Evolutionary conservation across 2,113 vertebrate genomes (phyloP).

Genomic region (Empidonax traillii): DNA sequence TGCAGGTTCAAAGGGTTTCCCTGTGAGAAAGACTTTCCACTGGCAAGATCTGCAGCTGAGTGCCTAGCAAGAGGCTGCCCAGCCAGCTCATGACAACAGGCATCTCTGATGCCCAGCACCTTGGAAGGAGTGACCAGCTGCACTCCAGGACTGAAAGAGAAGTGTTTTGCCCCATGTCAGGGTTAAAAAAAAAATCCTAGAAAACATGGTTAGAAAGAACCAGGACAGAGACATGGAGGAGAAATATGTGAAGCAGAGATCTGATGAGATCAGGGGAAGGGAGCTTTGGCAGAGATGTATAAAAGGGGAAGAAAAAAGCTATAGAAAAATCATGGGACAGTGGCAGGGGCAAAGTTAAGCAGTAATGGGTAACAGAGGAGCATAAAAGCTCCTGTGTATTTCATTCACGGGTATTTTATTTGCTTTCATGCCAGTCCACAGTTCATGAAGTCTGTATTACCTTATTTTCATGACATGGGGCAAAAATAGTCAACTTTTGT

Average conservation of each 20-base stretch:
- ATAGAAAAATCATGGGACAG: background rate
- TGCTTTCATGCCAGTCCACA: background rate
- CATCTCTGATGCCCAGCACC: background rate
- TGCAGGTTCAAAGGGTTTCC: background rate
- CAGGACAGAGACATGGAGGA: background rate
- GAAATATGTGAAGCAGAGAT: background rate
- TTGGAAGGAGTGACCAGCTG: background rate
- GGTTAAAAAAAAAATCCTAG: background rate
- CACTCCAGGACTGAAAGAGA: background rate
- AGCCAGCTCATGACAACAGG: background rate
- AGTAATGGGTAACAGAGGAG: background rate
- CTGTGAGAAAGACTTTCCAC: constrained; percentile 27
- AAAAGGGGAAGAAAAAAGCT: background rate
- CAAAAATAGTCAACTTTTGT: background rate
- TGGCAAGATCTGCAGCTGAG: background rate
- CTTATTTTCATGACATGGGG: background rate
- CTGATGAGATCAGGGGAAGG: background rate
- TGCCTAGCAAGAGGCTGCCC: background rate
- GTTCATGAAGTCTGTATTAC: background rate
- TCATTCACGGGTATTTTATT: background rate
- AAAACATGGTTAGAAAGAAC: background rate
- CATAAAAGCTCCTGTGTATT: background rate
- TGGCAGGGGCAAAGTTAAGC: background rate
- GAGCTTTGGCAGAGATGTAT: background rate
- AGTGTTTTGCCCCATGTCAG: background rate